Conservation (phyloP, 2,113 vertebrate species). For the Pseudopipra pipra region DNA sequence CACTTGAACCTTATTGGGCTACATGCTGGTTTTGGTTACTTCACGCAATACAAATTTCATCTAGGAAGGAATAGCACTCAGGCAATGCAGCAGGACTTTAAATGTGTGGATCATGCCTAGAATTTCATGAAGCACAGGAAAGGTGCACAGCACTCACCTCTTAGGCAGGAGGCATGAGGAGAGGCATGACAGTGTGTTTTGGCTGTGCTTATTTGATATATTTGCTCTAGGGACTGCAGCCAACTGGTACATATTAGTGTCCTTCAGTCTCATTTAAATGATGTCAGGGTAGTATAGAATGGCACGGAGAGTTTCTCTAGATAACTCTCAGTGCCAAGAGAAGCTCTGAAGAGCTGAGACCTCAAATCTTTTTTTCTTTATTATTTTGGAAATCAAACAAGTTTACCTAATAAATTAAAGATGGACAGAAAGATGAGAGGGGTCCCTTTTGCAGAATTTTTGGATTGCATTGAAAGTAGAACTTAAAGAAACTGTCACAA, state of each 20-base stretch:
- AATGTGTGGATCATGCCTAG: background rate
- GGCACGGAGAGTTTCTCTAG: background rate
- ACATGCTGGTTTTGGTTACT: background rate
- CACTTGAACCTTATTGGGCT: background rate
- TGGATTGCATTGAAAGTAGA: background rate
- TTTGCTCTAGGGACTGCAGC: background rate
- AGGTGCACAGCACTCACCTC: background rate
- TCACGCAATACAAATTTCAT: constrained; percentile 9
- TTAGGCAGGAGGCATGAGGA: background rate
- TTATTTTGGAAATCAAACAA: background rate
- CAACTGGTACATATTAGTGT: background rate
- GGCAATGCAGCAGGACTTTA: background rate
- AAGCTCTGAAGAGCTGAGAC: background rate
- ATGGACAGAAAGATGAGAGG: background rate
- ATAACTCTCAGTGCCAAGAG: background rate
- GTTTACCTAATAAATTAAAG: background rate
- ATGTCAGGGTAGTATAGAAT: background rate
- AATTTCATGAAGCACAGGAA: background rate
- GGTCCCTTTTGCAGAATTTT: background rate
- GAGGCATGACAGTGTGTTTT: background rate
- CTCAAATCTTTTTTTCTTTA: too few species aligned
- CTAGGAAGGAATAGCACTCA: background rate
- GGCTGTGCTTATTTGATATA: background rate
- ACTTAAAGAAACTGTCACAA: background rate
- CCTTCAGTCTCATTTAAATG: background rate